These are phyloP conservation scores for Melanotaenia duboulayi DNA, from an alignment of 2,113 vertebrate species.

Conservation along the genomic window DNA sequence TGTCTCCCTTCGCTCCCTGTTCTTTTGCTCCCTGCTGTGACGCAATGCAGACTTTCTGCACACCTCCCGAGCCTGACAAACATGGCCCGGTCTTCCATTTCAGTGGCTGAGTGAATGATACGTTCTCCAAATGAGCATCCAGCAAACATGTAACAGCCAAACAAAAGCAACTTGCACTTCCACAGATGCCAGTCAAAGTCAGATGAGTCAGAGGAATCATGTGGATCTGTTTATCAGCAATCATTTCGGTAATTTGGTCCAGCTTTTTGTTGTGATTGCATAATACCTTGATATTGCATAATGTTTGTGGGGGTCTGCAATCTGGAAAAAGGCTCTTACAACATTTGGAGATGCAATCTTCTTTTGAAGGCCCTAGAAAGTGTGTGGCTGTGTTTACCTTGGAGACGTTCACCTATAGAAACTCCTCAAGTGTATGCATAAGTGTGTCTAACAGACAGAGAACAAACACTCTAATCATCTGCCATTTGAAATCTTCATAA, in stretches of 20 bases:
- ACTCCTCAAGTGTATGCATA: neutral
- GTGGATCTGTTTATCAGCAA: constrained; percentile 21
- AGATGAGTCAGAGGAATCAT: constrained; percentile 45
- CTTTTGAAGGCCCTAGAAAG: constrained; percentile 18
- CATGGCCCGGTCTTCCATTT: constrained; percentile 22
- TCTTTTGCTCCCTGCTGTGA: constrained; percentile 66
- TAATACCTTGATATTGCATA: constrained; percentile 50
- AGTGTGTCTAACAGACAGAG: neutral
- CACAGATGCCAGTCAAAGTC: constrained; percentile 8
- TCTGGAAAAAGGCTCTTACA: constrained; percentile 36
- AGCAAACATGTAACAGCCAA: constrained; percentile 11
- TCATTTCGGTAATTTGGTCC: constrained; percentile 26
- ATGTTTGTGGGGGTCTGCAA: constrained; percentile 41
- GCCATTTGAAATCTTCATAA: constrained; percentile 5
- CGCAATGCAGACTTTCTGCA: constrained; percentile 77
- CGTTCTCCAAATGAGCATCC: constrained; percentile 16
- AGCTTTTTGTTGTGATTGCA: constrained; percentile 51
- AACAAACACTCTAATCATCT: constrained; percentile 14
- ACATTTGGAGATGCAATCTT: constrained; percentile 12
- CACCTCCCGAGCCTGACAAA: constrained; percentile 33
- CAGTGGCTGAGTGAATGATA: constrained; percentile 24
- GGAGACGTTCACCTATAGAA: neutral
- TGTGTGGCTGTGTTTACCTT: constrained; percentile 33
- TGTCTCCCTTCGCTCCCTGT: constrained; percentile 30
- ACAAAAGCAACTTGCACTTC: constrained; percentile 34